A percentile compares a stretch with the other conserved stretches of the same genome.
phyloP scores from a whole-genome alignment of 1,140 invertebrate species.

The Musca vetustissima region DNA sequence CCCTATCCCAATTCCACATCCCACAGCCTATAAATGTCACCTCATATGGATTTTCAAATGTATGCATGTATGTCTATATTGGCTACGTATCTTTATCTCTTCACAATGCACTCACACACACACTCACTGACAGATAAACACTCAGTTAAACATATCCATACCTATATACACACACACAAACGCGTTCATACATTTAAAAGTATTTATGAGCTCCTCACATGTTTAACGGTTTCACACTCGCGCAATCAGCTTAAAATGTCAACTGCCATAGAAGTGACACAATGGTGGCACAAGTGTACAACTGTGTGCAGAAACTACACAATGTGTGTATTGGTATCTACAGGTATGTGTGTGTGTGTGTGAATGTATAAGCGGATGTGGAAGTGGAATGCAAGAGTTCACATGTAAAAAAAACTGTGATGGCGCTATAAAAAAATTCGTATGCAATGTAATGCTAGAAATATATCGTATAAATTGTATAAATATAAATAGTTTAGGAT shows the following conservation, averaged over 20 bases:
- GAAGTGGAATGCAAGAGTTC: too few relatives aligned
- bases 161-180: background rate
- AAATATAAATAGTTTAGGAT: too few relatives aligned
- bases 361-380: background rate
- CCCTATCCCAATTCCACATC: too few relatives aligned
- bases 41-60: too few relatives aligned
- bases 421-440: too few relatives aligned
- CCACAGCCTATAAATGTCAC: too few relatives aligned
- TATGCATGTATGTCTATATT: too few relatives aligned
- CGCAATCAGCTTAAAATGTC: conserved; percentile 23
- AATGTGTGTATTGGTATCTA: background rate
- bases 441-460: too few relatives aligned
- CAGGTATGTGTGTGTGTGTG: background rate
- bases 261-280: conserved; percentile 20
- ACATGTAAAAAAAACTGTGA: too few relatives aligned
- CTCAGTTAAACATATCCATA: background rate
- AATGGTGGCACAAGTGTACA: background rate
- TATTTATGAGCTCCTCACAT: conserved; percentile 16
- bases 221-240: conserved; percentile 21
- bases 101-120: background rate
- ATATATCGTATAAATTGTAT: too few relatives aligned
- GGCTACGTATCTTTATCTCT: background rate
- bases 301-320: too few relatives aligned
- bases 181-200: background rate
- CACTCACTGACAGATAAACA: background rate